Conservation (phyloP, 2,797 vertebrate genomes). For the Sebastiscus tertius region DNA sequence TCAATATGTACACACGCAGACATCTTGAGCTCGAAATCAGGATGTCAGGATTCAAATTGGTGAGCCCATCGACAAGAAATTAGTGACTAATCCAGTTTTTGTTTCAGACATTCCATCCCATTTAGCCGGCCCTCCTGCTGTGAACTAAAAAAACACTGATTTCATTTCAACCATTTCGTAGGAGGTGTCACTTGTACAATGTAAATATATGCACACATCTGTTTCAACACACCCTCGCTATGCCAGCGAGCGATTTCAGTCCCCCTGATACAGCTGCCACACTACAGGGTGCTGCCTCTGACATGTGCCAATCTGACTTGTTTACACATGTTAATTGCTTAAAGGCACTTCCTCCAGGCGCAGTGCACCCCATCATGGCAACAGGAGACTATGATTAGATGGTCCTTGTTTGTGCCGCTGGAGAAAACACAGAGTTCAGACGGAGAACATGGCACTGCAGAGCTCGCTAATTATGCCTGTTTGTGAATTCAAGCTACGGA, state of each 20-base stretch:
- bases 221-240: neutral
- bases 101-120: neutral
- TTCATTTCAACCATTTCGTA: neutral
- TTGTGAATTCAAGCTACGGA: slow-evolving; percentile 44
- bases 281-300: slow-evolving; percentile 24
- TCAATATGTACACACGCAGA: neutral
- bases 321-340: slow-evolving; percentile 54
- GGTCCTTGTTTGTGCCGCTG: slow-evolving; percentile 48
- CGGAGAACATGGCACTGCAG: neutral
- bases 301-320: slow-evolving; percentile 56
- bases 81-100: slow-evolving; percentile 8
- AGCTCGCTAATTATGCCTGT: slow-evolving; percentile 45
- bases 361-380: slow-evolving; percentile 16
- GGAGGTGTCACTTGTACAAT: neutral
- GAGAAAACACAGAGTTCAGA: slow-evolving; percentile 25
- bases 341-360: slow-evolving; percentile 37
- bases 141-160: neutral
- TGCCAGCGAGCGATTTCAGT: neutral
- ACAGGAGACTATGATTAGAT: slow-evolving; percentile 53
- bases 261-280: neutral
- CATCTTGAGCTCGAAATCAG: neutral
- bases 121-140: neutral
- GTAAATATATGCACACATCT: neutral
- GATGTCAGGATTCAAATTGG: neutral
- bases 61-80: neutral